Evolutionary conservation across 2,113 vertebrate genomes (phyloP).

Genomic region (Oreochromis aureus): DNA sequence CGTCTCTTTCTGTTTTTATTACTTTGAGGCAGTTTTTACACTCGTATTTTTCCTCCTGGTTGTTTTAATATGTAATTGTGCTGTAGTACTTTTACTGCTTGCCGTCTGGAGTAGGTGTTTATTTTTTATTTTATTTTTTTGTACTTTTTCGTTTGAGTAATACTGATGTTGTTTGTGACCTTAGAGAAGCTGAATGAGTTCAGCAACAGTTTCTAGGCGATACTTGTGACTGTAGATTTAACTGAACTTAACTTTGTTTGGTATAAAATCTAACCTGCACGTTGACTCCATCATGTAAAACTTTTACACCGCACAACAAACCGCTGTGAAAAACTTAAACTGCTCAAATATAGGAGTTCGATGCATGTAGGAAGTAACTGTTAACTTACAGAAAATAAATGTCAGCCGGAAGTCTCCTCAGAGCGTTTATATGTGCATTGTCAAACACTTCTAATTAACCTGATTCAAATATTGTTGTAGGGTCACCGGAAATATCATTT

Average conservation of each 20-base stretch:
- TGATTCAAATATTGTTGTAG: not conserved
- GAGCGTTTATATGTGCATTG: conserved; percentile 20
- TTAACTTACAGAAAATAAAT: not conserved
- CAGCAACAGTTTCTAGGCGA: conserved; percentile 23
- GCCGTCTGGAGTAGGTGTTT: conserved; percentile 29
- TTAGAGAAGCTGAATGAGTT: conserved; percentile 16
- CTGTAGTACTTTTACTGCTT: conserved; percentile 48
- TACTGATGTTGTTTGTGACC: conserved; percentile 44
- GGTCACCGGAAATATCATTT: not conserved
- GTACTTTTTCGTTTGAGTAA: conserved; percentile 15
- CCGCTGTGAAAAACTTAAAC: conserved; percentile 9
- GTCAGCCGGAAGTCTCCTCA: not conserved
- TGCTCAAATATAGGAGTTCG: not conserved
- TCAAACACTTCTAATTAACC: conserved; percentile 31
- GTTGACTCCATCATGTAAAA: conserved; percentile 24
- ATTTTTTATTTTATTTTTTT: conserved; percentile 17
- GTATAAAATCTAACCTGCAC: conserved; percentile 34
- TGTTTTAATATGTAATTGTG: conserved; percentile 57
- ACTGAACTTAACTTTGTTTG: conserved; percentile 2
- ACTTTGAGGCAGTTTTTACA: conserved; percentile 42
- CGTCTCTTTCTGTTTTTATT: conserved; percentile 55
- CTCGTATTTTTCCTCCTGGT: not conserved
- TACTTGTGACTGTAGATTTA: conserved; percentile 34
- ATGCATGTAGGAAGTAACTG: not conserved
- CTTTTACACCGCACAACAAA: conserved; percentile 4